A percentile compares a stretch with the other conserved stretches of the same genome.
Conservation (phyloP, 2,888 invertebrate species). For the Orthosia gracilis region DNA sequence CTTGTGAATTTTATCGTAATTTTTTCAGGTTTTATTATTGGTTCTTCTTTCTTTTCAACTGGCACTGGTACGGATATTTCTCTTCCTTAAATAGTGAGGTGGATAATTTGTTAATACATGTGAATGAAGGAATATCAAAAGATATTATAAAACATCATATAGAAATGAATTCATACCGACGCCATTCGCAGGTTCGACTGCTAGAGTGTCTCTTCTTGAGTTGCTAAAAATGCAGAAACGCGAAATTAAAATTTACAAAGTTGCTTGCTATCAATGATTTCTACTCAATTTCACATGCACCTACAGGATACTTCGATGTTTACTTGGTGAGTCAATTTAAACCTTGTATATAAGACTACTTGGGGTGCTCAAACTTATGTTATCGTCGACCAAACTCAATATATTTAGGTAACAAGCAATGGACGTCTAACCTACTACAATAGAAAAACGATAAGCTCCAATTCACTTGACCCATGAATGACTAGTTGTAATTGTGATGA, state of each 20-base stretch:
- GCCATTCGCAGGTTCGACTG: slow-evolving; percentile 11
- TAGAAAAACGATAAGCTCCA: too few species aligned
- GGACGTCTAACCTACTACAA: too few species aligned
- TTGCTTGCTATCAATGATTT: not conserved
- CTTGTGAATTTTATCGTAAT: slow-evolving; percentile 83
- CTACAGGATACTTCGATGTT: too few species aligned
- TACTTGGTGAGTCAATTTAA: too few species aligned
- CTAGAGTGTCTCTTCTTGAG: slow-evolving; percentile 19
- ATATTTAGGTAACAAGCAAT: too few species aligned
- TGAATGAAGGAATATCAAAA: not conserved
- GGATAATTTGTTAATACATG: not conserved
- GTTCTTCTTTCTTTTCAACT: slow-evolving; percentile 32
- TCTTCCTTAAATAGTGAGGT: slow-evolving; percentile 47
- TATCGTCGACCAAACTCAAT: too few species aligned
- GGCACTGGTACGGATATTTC: slow-evolving; percentile 28
- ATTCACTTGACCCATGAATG: too few species aligned
- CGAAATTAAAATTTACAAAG: not conserved
- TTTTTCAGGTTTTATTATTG: slow-evolving; percentile 60
- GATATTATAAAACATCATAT: not conserved
- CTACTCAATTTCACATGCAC: not conserved
- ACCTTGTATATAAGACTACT: too few species aligned
- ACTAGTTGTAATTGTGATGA: too few species aligned
- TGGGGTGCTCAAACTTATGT: too few species aligned
- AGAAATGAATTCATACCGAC: slow-evolving; percentile 35
- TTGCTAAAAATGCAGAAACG: slow-evolving; percentile 42